Evolutionary conservation across 2,888 invertebrate genomes (phyloP), one percentile per base, ranked within the genome.

Genomic region (Leptinotarsa haldemani): DNA sequence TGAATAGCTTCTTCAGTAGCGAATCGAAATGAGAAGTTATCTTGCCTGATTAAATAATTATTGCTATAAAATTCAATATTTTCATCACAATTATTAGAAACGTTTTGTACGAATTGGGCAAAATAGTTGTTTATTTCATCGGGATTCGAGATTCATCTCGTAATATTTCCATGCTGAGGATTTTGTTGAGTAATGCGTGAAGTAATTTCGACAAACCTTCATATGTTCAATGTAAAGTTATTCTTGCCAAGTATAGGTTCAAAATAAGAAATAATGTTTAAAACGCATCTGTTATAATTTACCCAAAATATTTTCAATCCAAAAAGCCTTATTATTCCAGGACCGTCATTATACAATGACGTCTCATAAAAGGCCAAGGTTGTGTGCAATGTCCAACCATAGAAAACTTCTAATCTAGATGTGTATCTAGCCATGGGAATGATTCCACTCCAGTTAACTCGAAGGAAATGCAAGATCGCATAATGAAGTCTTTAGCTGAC

Each of bases 311-410:
- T n/a, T 52, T 20, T 48, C 67, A 70, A 50, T 22, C 74, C 72
- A 72, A 72, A 73, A 77, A 68, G 69, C 65, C 72, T 72, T 80
- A 74, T 75, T 78, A 79, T 83, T 82, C 77, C 81, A 81, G 82
- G 81, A 80, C 72, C 77, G 77, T 75, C 77, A 69, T 68, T 50
- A 58, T 50, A 63, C 58, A 58, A 53, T 72, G 56, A 47, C 67
- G 61, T 67, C 22, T 72, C 50, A 64, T 46, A 68, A 25, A 52
- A 69, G 16, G 25, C 66, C 66, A 56, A 82, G 83, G 83, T 61
- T 61, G 61, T 82, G 83, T 79, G 83, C 83, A 82, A 82, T 76
- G 76, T 81, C 81, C 81, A 79, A 78, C 81, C 76, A 73, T 74
- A 74, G 78, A 78, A 74, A 77, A 77, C 77, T 78, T 78, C 75